Percentiles rank a stretch among this genome's conserved stretches.
phyloP scores from a whole-genome alignment of 2,113 vertebrate species.

The Corapipo altera region DNA sequence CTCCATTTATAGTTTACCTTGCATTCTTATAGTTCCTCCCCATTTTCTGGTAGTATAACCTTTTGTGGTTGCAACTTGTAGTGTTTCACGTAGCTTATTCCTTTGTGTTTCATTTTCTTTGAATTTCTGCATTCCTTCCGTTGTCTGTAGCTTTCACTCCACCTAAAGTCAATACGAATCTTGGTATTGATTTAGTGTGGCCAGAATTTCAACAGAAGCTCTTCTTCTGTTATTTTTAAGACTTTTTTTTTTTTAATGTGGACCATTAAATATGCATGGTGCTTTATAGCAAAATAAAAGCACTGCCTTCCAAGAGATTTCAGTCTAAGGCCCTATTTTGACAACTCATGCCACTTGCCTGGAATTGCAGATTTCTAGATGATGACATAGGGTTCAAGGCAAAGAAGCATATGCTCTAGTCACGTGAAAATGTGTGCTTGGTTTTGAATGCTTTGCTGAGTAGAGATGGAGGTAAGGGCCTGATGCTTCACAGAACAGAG shows the following conservation, averaged over 20 bases:
- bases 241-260: not conserved
- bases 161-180: not conserved
- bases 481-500: not conserved
- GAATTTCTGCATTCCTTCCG: not conserved
- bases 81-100: not conserved
- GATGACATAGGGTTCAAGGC: not conserved
- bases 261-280: not conserved
- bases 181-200: not conserved
- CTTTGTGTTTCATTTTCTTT: not conserved
- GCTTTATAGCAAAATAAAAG: conserved; percentile 5
- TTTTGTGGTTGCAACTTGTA: not conserved
- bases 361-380: not conserved
- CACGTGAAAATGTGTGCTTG: not conserved
- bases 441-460: not conserved
- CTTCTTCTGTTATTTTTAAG: not conserved
- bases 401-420: not conserved
- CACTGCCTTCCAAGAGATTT: not conserved
- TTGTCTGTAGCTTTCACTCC: conserved; percentile 7
- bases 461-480: not conserved
- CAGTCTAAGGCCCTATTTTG: not conserved
- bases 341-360: not conserved
- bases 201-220: not conserved
- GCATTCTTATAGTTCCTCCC: not conserved
- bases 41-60: not conserved
- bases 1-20: not conserved